Conservation (phyloP, 2,797 vertebrate species). For the Hybognathus amarus region DNA sequence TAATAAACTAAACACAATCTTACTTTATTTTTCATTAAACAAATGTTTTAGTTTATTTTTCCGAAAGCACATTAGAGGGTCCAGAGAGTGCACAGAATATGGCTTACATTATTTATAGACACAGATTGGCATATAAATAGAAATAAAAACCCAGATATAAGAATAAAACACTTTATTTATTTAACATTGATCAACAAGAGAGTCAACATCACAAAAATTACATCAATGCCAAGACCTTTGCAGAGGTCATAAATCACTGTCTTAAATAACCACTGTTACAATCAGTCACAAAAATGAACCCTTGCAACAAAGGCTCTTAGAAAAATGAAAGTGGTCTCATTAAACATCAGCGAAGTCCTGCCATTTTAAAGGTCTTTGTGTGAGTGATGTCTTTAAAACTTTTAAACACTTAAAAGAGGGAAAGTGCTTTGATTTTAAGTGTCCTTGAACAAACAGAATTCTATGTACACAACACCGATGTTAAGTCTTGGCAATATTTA, state of each 20-base stretch:
- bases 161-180: conserved; percentile 75
- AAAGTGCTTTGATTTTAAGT: conserved; percentile 55
- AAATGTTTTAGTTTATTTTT: background rate
- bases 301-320: conserved; percentile 61
- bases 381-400: conserved; percentile 35
- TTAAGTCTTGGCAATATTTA: conserved; percentile 62
- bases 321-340: conserved; percentile 61
- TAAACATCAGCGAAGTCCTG: conserved; percentile 13
- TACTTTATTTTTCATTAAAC: conserved; percentile 16
- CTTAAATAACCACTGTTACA: conserved; percentile 67
- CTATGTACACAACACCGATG: conserved; percentile 48
- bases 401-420: conserved; percentile 33
- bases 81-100: background rate
- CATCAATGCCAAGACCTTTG: conserved; percentile 65
- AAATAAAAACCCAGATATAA: conserved; percentile 60
- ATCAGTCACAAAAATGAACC: conserved; percentile 48
- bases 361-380: conserved; percentile 13
- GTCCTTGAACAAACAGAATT: conserved; percentile 32
- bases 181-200: conserved; percentile 73
- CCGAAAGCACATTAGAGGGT: background rate
- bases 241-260: conserved; percentile 71
- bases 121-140: conserved; percentile 49
- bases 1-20: background rate
- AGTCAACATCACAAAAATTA: conserved; percentile 69
- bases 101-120: background rate